A percentile compares a stretch with the other conserved stretches of the same genome.
phyloP scores from a whole-genome alignment of 2,888 invertebrate genomes.

The Synergus gifuensis region DNA sequence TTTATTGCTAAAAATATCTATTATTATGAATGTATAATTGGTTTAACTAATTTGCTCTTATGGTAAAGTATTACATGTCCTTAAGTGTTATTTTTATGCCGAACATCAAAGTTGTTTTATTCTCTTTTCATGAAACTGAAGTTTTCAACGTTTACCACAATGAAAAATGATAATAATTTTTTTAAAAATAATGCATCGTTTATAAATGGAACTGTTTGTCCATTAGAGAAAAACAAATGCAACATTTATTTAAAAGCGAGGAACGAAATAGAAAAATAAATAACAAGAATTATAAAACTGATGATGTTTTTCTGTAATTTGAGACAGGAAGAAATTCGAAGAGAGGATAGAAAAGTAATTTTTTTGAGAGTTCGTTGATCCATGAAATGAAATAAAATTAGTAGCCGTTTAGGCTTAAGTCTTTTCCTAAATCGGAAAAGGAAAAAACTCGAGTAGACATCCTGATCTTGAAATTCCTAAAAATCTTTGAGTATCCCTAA shows the following conservation, averaged over 20 bases:
- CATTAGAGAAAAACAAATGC: too few species aligned
- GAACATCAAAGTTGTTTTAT: slow-evolving; percentile 30
- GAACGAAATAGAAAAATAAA: too few species aligned
- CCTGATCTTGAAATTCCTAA: neutral
- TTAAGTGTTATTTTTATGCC: neutral
- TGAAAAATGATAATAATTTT: too few species aligned
- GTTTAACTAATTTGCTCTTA: too few species aligned
- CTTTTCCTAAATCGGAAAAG: neutral
- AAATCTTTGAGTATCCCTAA: neutral
- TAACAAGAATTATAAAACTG: too few species aligned
- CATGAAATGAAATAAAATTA: slow-evolving; percentile 5
- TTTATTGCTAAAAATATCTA: too few species aligned
- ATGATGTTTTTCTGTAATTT: neutral
- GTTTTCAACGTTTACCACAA: neutral
- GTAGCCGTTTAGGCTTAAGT: neutral
- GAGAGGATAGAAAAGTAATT: neutral
- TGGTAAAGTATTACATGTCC: too few species aligned
- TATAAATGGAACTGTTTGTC: neutral
- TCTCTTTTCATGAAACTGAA: neutral
- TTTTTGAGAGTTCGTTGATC: slow-evolving; percentile 14
- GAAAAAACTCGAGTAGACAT: neutral
- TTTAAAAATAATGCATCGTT: neutral
- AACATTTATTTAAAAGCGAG: neutral
- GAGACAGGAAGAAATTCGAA: neutral
- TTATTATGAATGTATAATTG: too few species aligned